phyloP scores from a whole-genome alignment of 2,888 invertebrate species.

The Pseudococcus viburni region DNA sequence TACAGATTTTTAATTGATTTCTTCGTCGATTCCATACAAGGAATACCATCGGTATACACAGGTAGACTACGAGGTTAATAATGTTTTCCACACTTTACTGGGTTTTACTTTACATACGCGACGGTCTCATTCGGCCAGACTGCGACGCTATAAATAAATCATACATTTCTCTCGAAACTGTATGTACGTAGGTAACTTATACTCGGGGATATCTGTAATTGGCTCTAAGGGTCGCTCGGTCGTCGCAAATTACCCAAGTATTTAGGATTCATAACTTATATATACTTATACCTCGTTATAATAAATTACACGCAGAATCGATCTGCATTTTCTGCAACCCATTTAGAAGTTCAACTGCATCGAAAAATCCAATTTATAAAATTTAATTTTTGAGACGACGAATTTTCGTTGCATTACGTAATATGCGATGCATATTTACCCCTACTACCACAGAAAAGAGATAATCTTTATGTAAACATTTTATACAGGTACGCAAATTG shows the following conservation, averaged over 20 bases:
- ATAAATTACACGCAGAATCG: neutral
- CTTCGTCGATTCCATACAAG: neutral
- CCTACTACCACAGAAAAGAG: neutral
- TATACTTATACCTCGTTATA: neutral
- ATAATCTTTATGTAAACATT: constrained; percentile 11
- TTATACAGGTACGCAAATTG: neutral
- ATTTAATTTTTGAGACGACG: neutral
- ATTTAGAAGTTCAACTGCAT: neutral
- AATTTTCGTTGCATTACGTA: neutral
- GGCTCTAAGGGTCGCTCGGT: neutral
- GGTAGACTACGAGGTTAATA: neutral
- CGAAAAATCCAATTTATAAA: neutral
- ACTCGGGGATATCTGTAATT: constrained; percentile 1
- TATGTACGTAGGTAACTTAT: neutral
- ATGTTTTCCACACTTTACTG: constrained; percentile 30
- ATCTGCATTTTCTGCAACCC: neutral
- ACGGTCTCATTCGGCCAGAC: neutral
- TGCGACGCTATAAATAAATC: constrained; percentile 15
- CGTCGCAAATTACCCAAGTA: constrained; percentile 1
- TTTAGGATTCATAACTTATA: constrained; percentile 5
- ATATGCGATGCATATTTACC: neutral
- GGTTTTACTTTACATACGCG: constrained; percentile 1
- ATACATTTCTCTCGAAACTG: neutral
- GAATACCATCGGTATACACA: neutral
- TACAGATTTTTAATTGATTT: constrained; percentile 37